These are phyloP conservation scores for Nomada lathburiana DNA, from an alignment of 2,888 invertebrate species.

Conservation along the genomic window DNA sequence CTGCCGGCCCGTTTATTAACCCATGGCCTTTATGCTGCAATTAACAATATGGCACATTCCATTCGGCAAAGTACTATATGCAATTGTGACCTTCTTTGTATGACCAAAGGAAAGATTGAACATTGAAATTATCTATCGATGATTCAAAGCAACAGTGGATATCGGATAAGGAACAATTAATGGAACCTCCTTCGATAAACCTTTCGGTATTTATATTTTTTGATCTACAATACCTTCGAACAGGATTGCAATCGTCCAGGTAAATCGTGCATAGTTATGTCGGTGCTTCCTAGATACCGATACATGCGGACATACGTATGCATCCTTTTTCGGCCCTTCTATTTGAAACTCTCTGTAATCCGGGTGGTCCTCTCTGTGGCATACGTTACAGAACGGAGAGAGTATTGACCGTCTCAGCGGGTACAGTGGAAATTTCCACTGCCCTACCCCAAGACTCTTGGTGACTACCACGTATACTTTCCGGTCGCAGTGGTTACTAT, in stretches of 20 bases:
- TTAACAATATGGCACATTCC: constrained; percentile 55
- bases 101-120: background rate
- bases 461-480: constrained; percentile 68
- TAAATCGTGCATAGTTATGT: background rate
- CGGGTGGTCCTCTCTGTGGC: constrained; percentile 67
- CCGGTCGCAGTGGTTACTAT: constrained; percentile 54
- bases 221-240: background rate
- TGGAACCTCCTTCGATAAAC: background rate
- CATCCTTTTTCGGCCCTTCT: constrained; percentile 22
- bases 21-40: constrained; percentile 65
- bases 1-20: constrained; percentile 65
- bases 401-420: constrained; percentile 83
- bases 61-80: constrained; percentile 44
- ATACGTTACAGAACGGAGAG: constrained; percentile 77
- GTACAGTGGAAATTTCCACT: constrained; percentile 84
- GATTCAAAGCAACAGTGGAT: constrained; percentile 18
- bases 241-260: too few species aligned
- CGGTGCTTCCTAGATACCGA: background rate
- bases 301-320: background rate
- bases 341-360: constrained; percentile 72
- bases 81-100: constrained; percentile 13
- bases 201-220: constrained; percentile 6
- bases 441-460: constrained; percentile 81
- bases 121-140: constrained; percentile 26
- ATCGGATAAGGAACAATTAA: background rate